Conservation (phyloP, 1,140 invertebrate genomes). For the Drosophila pallidifrons region DNA sequence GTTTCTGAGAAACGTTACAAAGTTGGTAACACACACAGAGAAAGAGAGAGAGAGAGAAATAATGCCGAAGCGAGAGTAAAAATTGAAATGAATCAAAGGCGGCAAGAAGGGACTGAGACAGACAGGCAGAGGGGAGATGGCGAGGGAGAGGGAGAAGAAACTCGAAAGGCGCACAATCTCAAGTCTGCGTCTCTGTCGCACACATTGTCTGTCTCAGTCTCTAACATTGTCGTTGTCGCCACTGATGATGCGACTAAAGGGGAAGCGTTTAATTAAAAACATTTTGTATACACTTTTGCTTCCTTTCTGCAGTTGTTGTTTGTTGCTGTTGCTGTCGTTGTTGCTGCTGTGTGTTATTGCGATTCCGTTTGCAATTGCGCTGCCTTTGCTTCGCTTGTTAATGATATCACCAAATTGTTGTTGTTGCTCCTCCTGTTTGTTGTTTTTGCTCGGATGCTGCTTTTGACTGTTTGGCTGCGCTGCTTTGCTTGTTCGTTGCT, state of each 20-base stretch:
- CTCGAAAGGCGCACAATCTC: constrained; percentile 10
- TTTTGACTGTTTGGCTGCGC: constrained; percentile 49
- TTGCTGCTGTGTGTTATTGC: constrained; percentile 59
- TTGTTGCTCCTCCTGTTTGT: constrained; percentile 40
- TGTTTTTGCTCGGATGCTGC: constrained; percentile 36
- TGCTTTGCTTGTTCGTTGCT: constrained; percentile 71
- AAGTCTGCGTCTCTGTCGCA: background rate
- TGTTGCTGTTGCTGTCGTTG: constrained; percentile 23
- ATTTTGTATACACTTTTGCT: constrained; percentile 83
- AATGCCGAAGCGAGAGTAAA: constrained; percentile 32
- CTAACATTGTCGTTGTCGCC: constrained; percentile 43
- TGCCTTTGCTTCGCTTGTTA: constrained; percentile 70
- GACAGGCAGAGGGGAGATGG: background rate
- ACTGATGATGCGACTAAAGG: constrained; percentile 37
- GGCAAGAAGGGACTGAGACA: constrained; percentile 5
- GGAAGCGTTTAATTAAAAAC: constrained; percentile 82
- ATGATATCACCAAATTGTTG: constrained; percentile 75
- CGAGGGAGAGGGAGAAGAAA: background rate
- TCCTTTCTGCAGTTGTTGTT: constrained; percentile 56
- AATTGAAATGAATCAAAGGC: constrained; percentile 46
- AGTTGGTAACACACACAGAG: constrained; percentile 31
- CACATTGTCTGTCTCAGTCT: constrained; percentile 3
- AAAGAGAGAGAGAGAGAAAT: background rate
- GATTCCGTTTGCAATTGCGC: constrained; percentile 78
- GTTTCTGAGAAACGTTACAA: constrained; percentile 34